Percentiles rank a stretch among this genome's conserved stretches.
Conservation (phyloP, 2,113 vertebrate genomes). For the Sciurus niger region DNA sequence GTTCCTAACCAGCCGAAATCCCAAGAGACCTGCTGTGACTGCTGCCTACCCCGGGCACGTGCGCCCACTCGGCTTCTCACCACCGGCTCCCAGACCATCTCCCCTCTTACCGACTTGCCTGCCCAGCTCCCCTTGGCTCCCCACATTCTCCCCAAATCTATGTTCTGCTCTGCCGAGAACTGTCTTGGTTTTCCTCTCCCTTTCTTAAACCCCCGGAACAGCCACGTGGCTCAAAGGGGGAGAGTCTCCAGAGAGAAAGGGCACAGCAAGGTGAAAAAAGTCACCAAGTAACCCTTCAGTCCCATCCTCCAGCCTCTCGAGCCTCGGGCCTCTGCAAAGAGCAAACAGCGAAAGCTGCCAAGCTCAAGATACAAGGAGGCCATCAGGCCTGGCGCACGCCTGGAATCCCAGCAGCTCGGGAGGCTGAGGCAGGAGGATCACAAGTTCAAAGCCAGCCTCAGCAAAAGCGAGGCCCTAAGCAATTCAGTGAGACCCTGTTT, state of each 20-base stretch:
- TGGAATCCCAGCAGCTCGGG: too few relatives aligned
- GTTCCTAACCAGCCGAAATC: not conserved
- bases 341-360: not conserved
- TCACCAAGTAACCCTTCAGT: not conserved
- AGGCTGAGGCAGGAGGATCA: too few relatives aligned
- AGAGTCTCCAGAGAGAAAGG: not conserved
- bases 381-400: too few relatives aligned
- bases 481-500: too few relatives aligned
- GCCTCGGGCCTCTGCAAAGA: not conserved
- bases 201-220: not conserved
- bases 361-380: not conserved
- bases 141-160: accelerated
- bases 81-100: not conserved
- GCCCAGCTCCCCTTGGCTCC: not conserved
- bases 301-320: not conserved
- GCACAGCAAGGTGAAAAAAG: not conserved
- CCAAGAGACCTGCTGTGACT: not conserved
- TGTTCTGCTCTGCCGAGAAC: not conserved
- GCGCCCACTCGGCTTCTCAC: not conserved
- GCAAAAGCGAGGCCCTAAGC: too few relatives aligned
- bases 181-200: not conserved
- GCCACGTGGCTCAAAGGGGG: not conserved
- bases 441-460: too few relatives aligned
- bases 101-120: not conserved
- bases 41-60: not conserved